phyloP scores from a whole-genome alignment of 2,888 invertebrate species.

The Eurois occulta region DNA sequence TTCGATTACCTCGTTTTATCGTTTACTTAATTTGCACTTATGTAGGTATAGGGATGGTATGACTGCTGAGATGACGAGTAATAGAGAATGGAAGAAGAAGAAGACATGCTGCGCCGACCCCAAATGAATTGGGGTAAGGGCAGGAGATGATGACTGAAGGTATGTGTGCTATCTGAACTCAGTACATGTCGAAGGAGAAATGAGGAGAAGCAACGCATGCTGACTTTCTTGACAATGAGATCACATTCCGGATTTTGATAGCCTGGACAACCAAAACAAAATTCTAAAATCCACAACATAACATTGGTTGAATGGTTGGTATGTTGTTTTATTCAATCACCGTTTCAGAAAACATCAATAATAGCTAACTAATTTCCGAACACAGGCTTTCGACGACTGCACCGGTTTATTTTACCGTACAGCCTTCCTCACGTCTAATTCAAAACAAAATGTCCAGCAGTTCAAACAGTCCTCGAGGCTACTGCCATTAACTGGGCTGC shows the following conservation, averaged over 20 bases:
- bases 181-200: not conserved
- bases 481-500: constrained; percentile 66
- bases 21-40: not conserved
- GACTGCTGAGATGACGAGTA: no score
- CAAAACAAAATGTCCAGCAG: constrained; percentile 65
- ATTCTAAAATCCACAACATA: not conserved
- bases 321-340: constrained; percentile 1
- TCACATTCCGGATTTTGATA: no score
- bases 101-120: no score
- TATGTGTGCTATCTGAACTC: not conserved
- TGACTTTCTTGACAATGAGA: not conserved
- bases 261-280: not conserved
- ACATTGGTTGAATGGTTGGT: not conserved
- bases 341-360: not conserved
- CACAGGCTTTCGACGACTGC: not conserved
- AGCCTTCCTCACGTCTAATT: constrained; percentile 39
- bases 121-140: no score
- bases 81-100: no score
- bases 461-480: constrained; percentile 58
- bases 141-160: not conserved
- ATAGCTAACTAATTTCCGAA: not conserved
- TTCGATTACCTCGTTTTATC: not conserved
- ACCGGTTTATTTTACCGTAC: constrained; percentile 40
- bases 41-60: no score
- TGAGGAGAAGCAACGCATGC: not conserved